A percentile compares a stretch with the other conserved stretches of the same genome.
Conservation (phyloP, 2,888 invertebrate species). For the Habroteleia sp. region DNA sequence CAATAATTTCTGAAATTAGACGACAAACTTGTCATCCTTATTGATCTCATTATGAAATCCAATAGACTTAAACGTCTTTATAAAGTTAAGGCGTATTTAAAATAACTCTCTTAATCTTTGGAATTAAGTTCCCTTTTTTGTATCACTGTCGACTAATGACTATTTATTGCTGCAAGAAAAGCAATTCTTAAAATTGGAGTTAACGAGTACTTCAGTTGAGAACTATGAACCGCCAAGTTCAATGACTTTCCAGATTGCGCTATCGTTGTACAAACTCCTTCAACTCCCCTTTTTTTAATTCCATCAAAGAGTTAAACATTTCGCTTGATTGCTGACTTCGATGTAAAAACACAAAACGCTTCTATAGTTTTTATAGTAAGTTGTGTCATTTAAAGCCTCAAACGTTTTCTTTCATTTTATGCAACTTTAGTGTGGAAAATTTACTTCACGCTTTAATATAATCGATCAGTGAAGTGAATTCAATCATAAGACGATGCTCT, state of each 20-base stretch:
- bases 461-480: conserved; percentile 7
- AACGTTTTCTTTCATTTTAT: conserved; percentile 39
- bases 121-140: conserved; percentile 35
- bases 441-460: neutral
- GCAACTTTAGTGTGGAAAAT: conserved; percentile 3
- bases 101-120: conserved; percentile 39
- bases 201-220: conserved; percentile 41
- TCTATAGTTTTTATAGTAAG: conserved; percentile 23
- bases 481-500: neutral
- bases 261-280: conserved; percentile 31
- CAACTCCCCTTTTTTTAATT: conserved; percentile 31
- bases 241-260: conserved; percentile 46
- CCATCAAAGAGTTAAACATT: conserved; percentile 34
- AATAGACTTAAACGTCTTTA: conserved; percentile 24
- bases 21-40: conserved; percentile 8
- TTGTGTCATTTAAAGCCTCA: conserved; percentile 16
- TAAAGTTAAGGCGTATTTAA: conserved; percentile 35
- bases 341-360: conserved; percentile 29
- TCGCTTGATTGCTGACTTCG: conserved; percentile 28
- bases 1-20: conserved; percentile 20
- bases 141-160: conserved; percentile 45
- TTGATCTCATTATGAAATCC: conserved; percentile 14
- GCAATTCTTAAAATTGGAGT: conserved; percentile 53
- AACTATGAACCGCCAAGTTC: conserved; percentile 43
- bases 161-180: conserved; percentile 58